Conservation (phyloP, 2,888 invertebrate genomes). For the Drosophila villosipedis region DNA sequence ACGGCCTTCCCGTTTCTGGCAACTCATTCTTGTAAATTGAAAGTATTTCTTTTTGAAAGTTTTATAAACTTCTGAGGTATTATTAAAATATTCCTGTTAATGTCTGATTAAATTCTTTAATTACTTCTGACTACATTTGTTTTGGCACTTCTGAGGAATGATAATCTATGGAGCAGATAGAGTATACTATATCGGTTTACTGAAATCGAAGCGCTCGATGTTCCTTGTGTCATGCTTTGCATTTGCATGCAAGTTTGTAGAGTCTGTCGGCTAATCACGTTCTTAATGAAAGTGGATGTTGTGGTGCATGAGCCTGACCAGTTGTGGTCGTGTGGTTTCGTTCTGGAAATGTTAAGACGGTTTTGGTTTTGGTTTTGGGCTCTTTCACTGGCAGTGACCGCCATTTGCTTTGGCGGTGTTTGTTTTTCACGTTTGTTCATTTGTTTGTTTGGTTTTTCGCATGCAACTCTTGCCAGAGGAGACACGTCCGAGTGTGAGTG, state of each 20-base stretch:
- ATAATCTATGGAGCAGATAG: conserved; percentile 8
- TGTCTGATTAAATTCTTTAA: not conserved
- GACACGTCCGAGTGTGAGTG: conserved; percentile 30
- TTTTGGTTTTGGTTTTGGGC: conserved; percentile 14
- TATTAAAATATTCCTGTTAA: not conserved
- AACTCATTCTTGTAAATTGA: not conserved
- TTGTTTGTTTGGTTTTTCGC: conserved; percentile 58
- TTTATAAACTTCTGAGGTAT: not conserved
- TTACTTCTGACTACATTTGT: not conserved
- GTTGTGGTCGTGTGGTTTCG: conserved; percentile 50
- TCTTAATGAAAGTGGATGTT: conserved; percentile 79
- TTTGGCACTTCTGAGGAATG: not conserved
- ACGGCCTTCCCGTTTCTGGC: not conserved
- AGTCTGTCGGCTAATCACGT: conserved; percentile 74
- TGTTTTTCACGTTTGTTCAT: conserved; percentile 73
- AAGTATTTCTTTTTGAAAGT: not conserved
- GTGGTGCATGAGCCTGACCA: conserved; percentile 34
- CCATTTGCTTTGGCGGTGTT: conserved; percentile 66
- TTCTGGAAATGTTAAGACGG: conserved; percentile 45
- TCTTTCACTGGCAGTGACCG: conserved; percentile 79
- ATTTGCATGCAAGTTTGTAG: conserved; percentile 72
- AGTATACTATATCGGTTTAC: conserved; percentile 14
- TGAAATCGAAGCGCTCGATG: not conserved
- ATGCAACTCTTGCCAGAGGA: conserved; percentile 49
- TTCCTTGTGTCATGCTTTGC: conserved; percentile 32